phyloP scores from a whole-genome alignment of 1,140 invertebrate genomes.

The Lethrus apterus region DNA sequence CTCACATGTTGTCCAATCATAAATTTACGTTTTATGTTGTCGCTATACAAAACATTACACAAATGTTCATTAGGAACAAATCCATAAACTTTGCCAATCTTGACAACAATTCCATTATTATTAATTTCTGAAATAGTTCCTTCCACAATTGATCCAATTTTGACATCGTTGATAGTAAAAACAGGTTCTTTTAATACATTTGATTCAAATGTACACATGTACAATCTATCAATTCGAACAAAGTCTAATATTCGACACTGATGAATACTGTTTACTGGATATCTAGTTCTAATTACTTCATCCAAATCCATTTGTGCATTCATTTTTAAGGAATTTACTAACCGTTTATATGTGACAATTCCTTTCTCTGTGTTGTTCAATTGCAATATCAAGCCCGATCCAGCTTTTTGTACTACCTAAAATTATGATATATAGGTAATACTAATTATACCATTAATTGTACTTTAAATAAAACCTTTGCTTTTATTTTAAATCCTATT shows the following conservation, averaged over 20 bases:
- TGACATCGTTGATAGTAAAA: conserved; percentile 45
- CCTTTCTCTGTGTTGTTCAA: conserved; percentile 43
- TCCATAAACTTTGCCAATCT: conserved; percentile 37
- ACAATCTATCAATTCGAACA: conserved; percentile 48
- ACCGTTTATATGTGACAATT: conserved; percentile 45
- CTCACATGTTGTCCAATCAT: conserved; percentile 44
- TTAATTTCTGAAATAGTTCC: conserved; percentile 41
- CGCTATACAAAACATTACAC: conserved; percentile 29
- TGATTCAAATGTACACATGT: conserved; percentile 52
- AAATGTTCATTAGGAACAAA: conserved; percentile 37
- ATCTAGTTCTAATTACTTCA: conserved; percentile 41
- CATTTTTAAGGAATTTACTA: conserved; percentile 20
- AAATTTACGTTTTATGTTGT: conserved; percentile 33
- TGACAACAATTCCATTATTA: conserved; percentile 40
- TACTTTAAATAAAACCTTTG: conserved; percentile 32
- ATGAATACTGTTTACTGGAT: conserved; percentile 45
- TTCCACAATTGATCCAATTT: conserved; percentile 45
- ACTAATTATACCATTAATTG: not conserved
- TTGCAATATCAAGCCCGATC: not conserved
- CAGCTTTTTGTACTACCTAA: not conserved
- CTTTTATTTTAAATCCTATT: conserved; percentile 46
- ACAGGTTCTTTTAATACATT: conserved; percentile 45
- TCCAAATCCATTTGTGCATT: conserved; percentile 30
- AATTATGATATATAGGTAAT: conserved; percentile 13
- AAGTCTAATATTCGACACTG: conserved; percentile 52